A percentile compares a stretch with the other conserved stretches of the same genome.
Evolutionary conservation across 1,140 invertebrate species (phyloP).

Genomic region (Magallana angulata): DNA sequence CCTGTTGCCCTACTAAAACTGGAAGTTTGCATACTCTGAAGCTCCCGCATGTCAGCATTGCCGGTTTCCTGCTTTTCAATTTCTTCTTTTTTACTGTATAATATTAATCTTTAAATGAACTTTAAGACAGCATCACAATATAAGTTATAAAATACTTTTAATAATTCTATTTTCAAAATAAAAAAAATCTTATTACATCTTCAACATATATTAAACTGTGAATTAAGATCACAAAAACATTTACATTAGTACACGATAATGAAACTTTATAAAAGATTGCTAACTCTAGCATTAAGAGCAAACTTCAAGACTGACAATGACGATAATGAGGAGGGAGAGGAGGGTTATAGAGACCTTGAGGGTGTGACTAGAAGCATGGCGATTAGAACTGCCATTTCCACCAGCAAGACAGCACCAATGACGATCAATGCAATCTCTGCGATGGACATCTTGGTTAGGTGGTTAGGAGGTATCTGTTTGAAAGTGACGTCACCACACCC

Average conservation of each 20-base stretch:
- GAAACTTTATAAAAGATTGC: too few species aligned
- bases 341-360: neutral
- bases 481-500: neutral
- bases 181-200: too few species aligned
- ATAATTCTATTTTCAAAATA: too few species aligned
- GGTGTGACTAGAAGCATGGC: conserved; percentile 51
- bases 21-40: neutral
- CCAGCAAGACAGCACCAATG: conserved; percentile 59
- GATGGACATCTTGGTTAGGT: conserved; percentile 27
- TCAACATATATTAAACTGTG: too few species aligned
- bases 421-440: conserved; percentile 61
- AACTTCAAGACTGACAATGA: too few species aligned
- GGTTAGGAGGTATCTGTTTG: neutral
- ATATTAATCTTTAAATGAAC: neutral
- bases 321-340: too few species aligned
- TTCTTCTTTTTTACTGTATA: neutral
- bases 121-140: too few species aligned
- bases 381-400: conserved; percentile 37
- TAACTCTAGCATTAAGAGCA: too few species aligned
- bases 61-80: neutral
- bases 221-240: too few species aligned
- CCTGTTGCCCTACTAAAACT: neutral
- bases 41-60: neutral
- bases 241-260: too few species aligned
- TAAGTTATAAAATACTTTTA: too few species aligned